Percentiles rank a stretch among this genome's conserved stretches.
These are phyloP conservation scores for Genyomyrus donnyi DNA, from an alignment of 2,113 vertebrate genomes.

Conservation along the genomic window DNA sequence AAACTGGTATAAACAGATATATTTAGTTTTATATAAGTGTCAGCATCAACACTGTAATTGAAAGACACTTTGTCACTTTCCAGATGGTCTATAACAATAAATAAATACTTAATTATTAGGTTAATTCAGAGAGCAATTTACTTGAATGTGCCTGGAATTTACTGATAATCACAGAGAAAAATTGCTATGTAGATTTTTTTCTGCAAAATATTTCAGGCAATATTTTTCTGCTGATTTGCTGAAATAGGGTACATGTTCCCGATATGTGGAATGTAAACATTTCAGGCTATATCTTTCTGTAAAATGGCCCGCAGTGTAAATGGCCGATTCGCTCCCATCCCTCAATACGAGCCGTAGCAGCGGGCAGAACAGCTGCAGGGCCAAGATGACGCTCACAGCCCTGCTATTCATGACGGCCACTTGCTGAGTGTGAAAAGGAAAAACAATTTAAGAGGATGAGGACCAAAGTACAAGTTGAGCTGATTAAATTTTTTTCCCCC, in stretches of 20 bases:
- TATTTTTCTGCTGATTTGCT: not conserved
- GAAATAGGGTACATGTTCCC: not conserved
- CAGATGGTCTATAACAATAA: not conserved
- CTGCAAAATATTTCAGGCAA: not conserved
- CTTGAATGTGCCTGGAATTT: not conserved
- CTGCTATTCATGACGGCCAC: not conserved
- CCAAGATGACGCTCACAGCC: not conserved
- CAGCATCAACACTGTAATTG: not conserved
- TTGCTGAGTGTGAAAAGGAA: not conserved
- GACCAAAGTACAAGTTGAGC: conserved; percentile 6
- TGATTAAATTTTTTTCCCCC: not conserved
- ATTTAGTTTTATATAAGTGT: not conserved
- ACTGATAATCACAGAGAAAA: not conserved
- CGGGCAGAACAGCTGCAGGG: not conserved
- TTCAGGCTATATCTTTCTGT: not conserved
- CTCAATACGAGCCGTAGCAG: not conserved
- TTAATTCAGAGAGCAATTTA: not conserved
- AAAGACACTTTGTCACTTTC: not conserved
- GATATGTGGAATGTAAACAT: not conserved
- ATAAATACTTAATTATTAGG: not conserved
- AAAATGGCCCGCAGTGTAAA: not conserved
- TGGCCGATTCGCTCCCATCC: not conserved
- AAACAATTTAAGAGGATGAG: conserved; percentile 6
- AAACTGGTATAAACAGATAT: not conserved
- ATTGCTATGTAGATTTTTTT: not conserved